Percentiles rank a stretch among this genome's conserved stretches.
These are phyloP conservation scores for Drosophila prostipennis DNA, from an alignment of 2,888 invertebrate genomes.

Conservation along the genomic window DNA sequence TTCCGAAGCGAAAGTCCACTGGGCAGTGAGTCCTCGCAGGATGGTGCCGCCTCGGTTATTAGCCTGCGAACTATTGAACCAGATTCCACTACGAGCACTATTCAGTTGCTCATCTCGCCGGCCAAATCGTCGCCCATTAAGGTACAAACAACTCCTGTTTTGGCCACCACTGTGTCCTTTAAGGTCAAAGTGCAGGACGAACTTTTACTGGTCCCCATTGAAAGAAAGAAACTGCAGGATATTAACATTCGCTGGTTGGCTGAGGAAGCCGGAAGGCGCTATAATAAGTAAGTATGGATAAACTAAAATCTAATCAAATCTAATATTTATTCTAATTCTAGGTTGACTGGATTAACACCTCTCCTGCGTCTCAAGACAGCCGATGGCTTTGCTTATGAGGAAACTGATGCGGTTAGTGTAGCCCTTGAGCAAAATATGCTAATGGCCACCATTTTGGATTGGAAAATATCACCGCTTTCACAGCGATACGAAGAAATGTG, in stretches of 20 bases:
- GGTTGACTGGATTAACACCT: conserved; percentile 89
- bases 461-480: conserved; percentile 90
- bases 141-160: conserved; percentile 73
- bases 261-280: conserved; percentile 90
- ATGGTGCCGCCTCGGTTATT: conserved; percentile 72
- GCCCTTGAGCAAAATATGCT: conserved; percentile 87
- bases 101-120: conserved; percentile 74
- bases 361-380: conserved; percentile 90
- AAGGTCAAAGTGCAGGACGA: conserved; percentile 90
- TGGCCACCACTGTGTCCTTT: conserved; percentile 86
- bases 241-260: conserved; percentile 92
- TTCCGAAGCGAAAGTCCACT: conserved; percentile 83
- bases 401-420: conserved; percentile 90
- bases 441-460: conserved; percentile 85
- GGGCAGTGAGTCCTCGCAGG: conserved; percentile 79
- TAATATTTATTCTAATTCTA: conserved; percentile 71
- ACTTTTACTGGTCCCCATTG: conserved; percentile 89
- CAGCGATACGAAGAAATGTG: conserved; percentile 93
- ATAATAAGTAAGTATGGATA: conserved; percentile 87
- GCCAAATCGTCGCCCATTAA: conserved; percentile 77
- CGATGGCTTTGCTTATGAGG: conserved; percentile 92
- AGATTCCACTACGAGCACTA: conserved; percentile 83
- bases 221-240: conserved; percentile 86
- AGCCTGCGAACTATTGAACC: conserved; percentile 81
- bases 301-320: not conserved